Conservation (phyloP, 2,888 invertebrate genomes). For the Schizotus pectinicornis region DNA sequence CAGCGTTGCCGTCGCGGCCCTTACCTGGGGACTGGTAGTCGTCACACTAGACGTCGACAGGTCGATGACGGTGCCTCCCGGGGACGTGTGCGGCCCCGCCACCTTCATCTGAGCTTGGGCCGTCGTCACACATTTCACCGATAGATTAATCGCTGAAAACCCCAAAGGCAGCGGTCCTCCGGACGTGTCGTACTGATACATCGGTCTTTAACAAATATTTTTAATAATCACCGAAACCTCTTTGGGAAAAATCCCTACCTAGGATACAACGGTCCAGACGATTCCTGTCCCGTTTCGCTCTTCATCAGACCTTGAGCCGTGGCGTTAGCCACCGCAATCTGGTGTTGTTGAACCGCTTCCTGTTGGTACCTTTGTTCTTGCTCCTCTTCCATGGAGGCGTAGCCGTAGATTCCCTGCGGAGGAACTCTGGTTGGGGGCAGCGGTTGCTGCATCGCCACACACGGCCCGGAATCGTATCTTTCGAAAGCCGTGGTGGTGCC, state of each 20-base stretch:
- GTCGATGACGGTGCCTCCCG: slow-evolving; percentile 83
- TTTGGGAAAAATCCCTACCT: slow-evolving; percentile 62
- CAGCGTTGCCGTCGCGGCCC: slow-evolving; percentile 3
- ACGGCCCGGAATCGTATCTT: slow-evolving; percentile 65
- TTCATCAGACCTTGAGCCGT: slow-evolving; percentile 68
- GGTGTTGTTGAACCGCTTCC: slow-evolving; percentile 59
- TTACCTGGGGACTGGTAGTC: slow-evolving; percentile 83
- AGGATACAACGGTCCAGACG: slow-evolving; percentile 77
- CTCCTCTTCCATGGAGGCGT: slow-evolving; percentile 65
- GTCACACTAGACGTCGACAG: slow-evolving; percentile 86
- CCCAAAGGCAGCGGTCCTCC: slow-evolving; percentile 74
- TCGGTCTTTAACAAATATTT: slow-evolving; percentile 64
- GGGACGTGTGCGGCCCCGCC: slow-evolving; percentile 71
- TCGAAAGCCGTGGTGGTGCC: slow-evolving; percentile 67
- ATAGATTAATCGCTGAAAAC: slow-evolving; percentile 82
- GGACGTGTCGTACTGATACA: slow-evolving; percentile 82
- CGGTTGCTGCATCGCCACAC: slow-evolving; percentile 59
- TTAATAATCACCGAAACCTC: neutral
- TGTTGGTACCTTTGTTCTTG: slow-evolving; percentile 65
- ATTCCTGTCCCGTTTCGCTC: slow-evolving; percentile 69
- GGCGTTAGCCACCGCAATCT: slow-evolving; percentile 61
- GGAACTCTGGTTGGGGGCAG: slow-evolving; percentile 59
- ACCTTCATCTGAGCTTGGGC: slow-evolving; percentile 70
- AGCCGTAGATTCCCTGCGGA: slow-evolving; percentile 67
- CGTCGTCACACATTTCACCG: slow-evolving; percentile 83